phyloP scores from a whole-genome alignment of 2,797 vertebrate genomes.

The Anomalospiza imberbis region DNA sequence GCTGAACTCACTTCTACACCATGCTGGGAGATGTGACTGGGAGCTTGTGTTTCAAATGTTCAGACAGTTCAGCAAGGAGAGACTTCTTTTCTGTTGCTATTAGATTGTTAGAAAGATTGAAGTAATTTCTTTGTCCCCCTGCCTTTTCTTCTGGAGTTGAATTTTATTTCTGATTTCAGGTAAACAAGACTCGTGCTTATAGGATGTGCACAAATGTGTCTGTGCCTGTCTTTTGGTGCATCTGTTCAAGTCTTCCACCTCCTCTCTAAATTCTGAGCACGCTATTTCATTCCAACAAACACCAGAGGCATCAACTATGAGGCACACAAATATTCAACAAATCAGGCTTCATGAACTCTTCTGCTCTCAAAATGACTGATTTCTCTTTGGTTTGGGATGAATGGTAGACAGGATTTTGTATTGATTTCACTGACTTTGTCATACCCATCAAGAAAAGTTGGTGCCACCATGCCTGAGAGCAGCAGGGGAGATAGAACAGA shows the following conservation, averaged over 20 bases:
- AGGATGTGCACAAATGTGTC: not conserved
- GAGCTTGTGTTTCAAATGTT: not conserved
- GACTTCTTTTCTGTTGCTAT: not conserved
- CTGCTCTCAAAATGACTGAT: not conserved
- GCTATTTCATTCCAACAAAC: not conserved
- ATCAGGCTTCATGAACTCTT: not conserved
- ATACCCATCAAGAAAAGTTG: not conserved
- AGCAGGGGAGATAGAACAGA: not conserved
- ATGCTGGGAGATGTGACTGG: not conserved
- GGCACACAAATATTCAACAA: not conserved
- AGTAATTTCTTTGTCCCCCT: not conserved
- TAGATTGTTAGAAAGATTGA: not conserved
- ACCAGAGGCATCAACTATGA: not conserved
- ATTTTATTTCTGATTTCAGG: not conserved
- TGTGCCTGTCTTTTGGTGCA: not conserved
- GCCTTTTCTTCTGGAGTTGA: not conserved
- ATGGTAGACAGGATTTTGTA: not conserved
- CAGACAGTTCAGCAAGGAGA: not conserved
- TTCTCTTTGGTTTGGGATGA: not conserved
- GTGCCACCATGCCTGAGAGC: not conserved
- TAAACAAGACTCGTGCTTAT: not conserved
- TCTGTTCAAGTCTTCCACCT: not conserved
- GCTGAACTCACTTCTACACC: not conserved
- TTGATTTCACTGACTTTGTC: not conserved
- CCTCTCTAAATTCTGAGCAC: not conserved